Evolutionary conservation across 2,113 vertebrate species (phyloP).

Genomic region (Nerophis ophidion): DNA sequence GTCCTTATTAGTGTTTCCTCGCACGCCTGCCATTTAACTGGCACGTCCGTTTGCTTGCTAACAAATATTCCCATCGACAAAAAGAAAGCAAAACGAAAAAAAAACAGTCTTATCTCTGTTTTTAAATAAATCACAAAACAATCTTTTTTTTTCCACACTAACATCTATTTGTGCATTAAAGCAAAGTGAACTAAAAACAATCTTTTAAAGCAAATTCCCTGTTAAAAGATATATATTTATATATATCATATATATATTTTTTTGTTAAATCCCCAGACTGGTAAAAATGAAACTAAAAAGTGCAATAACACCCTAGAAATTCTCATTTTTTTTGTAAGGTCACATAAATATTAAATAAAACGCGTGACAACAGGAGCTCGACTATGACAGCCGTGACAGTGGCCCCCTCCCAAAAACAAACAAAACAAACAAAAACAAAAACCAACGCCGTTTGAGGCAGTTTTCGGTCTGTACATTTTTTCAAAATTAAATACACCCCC

Average conservation of each 20-base stretch:
- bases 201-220: slow-evolving; percentile 76
- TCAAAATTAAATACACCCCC: slow-evolving; percentile 65
- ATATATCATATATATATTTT: slow-evolving; percentile 1
- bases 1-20: slow-evolving; percentile 72
- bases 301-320: slow-evolving; percentile 77
- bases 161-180: slow-evolving; percentile 79
- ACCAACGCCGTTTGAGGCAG: slow-evolving; percentile 42
- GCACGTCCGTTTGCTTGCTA: slow-evolving; percentile 41
- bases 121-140: slow-evolving; percentile 78
- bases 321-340: slow-evolving; percentile 71
- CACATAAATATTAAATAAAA: slow-evolving; percentile 86
- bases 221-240: slow-evolving; percentile 72
- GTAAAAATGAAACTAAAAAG: slow-evolving; percentile 80
- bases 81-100: slow-evolving; percentile 65
- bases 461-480: slow-evolving; percentile 71
- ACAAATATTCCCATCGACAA: slow-evolving; percentile 62
- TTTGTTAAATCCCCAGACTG: slow-evolving; percentile 61
- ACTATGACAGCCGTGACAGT: slow-evolving; percentile 59
- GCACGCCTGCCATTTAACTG: slow-evolving; percentile 39
- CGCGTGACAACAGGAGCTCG: slow-evolving; percentile 69
- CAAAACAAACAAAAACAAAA: slow-evolving; percentile 47
- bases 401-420: slow-evolving; percentile 42
- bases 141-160: slow-evolving; percentile 76
- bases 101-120: slow-evolving; percentile 41
- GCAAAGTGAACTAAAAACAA: slow-evolving; percentile 75